Percentiles rank a stretch among this genome's conserved stretches.
These are phyloP conservation scores for Trichogramma dendrolimi DNA, from an alignment of 2,888 invertebrate genomes.

Conservation along the genomic window DNA sequence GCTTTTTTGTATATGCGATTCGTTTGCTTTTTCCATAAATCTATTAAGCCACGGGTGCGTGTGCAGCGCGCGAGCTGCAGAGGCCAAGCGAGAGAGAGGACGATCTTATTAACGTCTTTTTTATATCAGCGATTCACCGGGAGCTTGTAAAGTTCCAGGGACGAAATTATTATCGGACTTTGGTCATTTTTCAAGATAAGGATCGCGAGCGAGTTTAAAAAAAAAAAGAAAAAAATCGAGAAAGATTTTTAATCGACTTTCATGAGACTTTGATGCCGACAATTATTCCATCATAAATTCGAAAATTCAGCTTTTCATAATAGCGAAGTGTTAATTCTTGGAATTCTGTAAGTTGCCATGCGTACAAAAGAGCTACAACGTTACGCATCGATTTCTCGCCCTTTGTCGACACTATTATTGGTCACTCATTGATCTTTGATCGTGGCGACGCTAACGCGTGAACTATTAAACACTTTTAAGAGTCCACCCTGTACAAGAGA, in stretches of 20 bases:
- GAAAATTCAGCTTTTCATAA: too few species aligned
- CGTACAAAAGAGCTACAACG: too few species aligned
- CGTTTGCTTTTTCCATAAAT: constrained; percentile 36
- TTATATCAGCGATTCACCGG: too few species aligned
- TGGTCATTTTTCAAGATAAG: constrained; percentile 20
- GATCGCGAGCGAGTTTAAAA: constrained; percentile 17
- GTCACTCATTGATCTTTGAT: too few species aligned
- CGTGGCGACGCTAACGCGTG: not conserved
- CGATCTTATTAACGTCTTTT: too few species aligned
- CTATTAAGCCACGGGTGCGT: constrained; percentile 22
- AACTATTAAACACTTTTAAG: constrained; percentile 7
- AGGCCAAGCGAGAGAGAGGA: too few species aligned
- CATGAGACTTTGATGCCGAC: too few species aligned
- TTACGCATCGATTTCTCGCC: too few species aligned
- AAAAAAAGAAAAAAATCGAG: constrained; percentile 6
- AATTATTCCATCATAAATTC: too few species aligned
- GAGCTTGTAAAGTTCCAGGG: not conserved
- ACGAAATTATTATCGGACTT: constrained; percentile 21
- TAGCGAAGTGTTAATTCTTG: too few species aligned
- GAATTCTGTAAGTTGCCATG: too few species aligned
- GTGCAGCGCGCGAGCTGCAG: constrained; percentile 3
- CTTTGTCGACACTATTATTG: too few species aligned
- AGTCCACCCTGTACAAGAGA: not conserved
- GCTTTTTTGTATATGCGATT: constrained; percentile 38
- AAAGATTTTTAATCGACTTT: not conserved